Evolutionary conservation across 2,797 vertebrate species (phyloP).

Genomic region (Apodemus agrarius): DNA sequence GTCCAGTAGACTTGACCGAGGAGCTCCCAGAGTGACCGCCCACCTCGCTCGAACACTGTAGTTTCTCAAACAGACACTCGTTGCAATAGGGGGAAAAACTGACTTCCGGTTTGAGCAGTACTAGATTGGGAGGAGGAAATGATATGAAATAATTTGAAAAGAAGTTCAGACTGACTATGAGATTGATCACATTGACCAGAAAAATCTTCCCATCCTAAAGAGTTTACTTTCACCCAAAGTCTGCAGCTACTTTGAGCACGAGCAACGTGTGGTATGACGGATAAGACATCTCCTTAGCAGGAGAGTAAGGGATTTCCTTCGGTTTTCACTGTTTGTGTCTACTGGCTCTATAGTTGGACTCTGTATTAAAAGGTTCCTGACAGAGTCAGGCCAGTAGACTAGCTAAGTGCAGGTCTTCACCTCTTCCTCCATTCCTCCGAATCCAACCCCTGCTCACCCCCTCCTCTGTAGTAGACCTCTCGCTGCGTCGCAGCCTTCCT

Average conservation of each 20-base stretch:
- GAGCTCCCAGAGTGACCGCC: neutral
- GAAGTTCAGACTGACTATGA: slow-evolving; percentile 96
- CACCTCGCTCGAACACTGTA: neutral
- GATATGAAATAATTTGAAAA: slow-evolving; percentile 95
- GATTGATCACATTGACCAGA: slow-evolving; percentile 97
- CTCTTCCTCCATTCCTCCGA: no score
- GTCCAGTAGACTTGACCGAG: neutral
- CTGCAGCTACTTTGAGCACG: neutral
- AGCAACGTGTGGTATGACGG: neutral
- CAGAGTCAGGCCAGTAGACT: neutral
- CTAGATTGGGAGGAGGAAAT: slow-evolving; percentile 92
- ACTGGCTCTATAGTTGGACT: neutral
- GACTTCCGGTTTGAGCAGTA: slow-evolving; percentile 94
- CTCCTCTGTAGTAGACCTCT: no score
- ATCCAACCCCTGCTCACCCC: no score
- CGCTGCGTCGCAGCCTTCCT: no score
- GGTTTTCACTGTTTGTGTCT: slow-evolving; percentile 91
- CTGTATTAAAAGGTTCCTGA: neutral
- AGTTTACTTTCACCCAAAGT: slow-evolving; percentile 78
- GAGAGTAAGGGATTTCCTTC: slow-evolving; percentile 97
- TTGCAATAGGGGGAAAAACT: neutral
- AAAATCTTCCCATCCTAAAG: slow-evolving; percentile 94
- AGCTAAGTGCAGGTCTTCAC: no score
- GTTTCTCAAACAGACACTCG: neutral
- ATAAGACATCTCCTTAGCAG: slow-evolving; percentile 54